Conservation (phyloP, 2,888 invertebrate species). For the Chrysotoxum bicinctum region DNA sequence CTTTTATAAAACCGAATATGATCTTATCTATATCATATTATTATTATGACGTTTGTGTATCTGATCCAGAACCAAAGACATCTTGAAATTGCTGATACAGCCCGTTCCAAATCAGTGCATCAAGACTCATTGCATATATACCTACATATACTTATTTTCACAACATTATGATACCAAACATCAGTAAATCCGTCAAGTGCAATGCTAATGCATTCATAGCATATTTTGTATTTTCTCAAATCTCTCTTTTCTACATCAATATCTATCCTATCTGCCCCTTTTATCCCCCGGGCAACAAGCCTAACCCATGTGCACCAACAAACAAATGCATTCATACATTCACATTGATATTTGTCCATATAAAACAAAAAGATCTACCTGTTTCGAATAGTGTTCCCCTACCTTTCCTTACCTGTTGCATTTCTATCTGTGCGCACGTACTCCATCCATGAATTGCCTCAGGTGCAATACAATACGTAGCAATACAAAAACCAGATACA, state of each 20-base stretch:
- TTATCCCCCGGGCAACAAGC: slow-evolving; percentile 23
- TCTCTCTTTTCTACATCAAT: slow-evolving; percentile 20
- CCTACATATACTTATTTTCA: neutral
- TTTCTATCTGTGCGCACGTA: slow-evolving; percentile 33
- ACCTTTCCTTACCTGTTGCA: slow-evolving; percentile 53
- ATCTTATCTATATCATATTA: neutral
- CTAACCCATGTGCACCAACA: slow-evolving; percentile 41
- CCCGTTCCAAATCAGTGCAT: slow-evolving; percentile 23
- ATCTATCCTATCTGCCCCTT: neutral
- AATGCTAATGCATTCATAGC: slow-evolving; percentile 28
- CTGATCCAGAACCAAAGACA: neutral
- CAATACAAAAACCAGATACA: neutral
- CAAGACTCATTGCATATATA: neutral
- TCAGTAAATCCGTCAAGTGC: slow-evolving; percentile 44
- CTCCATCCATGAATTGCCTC: slow-evolving; percentile 29
- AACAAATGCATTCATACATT: slow-evolving; percentile 49
- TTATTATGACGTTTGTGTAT: slow-evolving; percentile 8
- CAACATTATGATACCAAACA: slow-evolving; percentile 15
- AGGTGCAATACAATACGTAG: slow-evolving; percentile 7
- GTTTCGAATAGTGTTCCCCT: slow-evolving; percentile 39
- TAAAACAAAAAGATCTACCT: slow-evolving; percentile 62
- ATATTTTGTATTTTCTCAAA: slow-evolving; percentile 24
- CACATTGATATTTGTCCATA: slow-evolving; percentile 45
- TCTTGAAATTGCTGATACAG: neutral
- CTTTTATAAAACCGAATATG: slow-evolving; percentile 6